Evolutionary conservation across 2,113 vertebrate species (phyloP).

Genomic region (Phaetusa simplex): DNA sequence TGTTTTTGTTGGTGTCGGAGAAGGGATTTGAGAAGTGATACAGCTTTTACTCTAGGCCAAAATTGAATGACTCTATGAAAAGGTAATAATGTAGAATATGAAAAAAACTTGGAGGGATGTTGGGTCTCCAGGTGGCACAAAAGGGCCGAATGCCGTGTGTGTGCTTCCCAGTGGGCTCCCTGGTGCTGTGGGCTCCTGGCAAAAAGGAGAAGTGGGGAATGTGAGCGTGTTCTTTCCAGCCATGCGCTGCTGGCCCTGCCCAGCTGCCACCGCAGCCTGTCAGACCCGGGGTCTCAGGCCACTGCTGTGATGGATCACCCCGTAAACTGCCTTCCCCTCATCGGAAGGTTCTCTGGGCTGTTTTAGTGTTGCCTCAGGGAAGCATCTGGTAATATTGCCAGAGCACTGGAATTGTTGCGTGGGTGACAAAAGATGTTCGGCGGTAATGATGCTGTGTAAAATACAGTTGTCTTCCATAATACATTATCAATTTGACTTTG

Average conservation of each 20-base stretch:
- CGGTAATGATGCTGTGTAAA: background rate
- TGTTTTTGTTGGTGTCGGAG: background rate
- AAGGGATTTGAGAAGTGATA: background rate
- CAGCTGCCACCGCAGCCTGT: background rate
- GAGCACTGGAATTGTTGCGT: background rate
- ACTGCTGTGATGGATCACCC: background rate
- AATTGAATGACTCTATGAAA: background rate
- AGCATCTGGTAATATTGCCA: background rate
- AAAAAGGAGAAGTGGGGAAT: fast-evolving
- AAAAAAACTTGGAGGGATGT: background rate
- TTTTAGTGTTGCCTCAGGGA: background rate
- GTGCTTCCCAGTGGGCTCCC: background rate
- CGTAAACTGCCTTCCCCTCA: background rate
- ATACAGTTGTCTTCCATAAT: background rate
- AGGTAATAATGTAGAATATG: background rate
- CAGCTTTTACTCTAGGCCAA: background rate
- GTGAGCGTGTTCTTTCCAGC: background rate
- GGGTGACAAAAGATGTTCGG: background rate
- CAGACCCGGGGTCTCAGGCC: background rate
- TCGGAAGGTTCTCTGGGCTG: background rate
- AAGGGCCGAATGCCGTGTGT: fast-evolving
- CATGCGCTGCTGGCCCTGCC: fast-evolving
- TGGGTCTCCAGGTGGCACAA: background rate
- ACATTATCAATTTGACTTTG: background rate
- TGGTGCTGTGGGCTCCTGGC: background rate